Conservation (phyloP, 2,888 invertebrate species). For the Phoenoteleia sp. region DNA sequence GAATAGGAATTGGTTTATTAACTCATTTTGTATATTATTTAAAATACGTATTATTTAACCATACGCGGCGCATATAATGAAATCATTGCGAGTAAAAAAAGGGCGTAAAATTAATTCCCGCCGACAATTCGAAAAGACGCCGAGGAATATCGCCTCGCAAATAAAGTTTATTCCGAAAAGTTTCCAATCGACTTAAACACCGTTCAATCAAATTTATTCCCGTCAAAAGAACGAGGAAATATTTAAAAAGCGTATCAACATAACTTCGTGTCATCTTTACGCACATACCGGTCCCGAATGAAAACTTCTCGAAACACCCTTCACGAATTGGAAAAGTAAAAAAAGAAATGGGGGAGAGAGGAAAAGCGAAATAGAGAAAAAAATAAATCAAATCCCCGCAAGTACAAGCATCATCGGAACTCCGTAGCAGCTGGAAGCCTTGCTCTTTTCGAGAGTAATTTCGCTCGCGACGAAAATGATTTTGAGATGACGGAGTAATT, state of each 20-base stretch:
- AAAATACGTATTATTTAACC: background rate
- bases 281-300: slow-evolving; percentile 27
- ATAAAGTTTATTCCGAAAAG: slow-evolving; percentile 19
- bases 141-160: background rate
- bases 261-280: slow-evolving; percentile 45
- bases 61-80: background rate
- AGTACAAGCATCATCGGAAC: slow-evolving; percentile 27
- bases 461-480: slow-evolving; percentile 36
- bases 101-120: slow-evolving; percentile 10
- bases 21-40: background rate
- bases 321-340: slow-evolving; percentile 18
- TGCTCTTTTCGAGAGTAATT: slow-evolving; percentile 3
- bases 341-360: background rate
- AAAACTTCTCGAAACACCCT: slow-evolving; percentile 36
- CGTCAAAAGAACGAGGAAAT: slow-evolving; percentile 38
- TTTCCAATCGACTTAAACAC: slow-evolving; percentile 47
- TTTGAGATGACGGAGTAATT: slow-evolving; percentile 50
- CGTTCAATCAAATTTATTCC: slow-evolving; percentile 58
- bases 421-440: slow-evolving; percentile 21
- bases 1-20: background rate
- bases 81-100: background rate
- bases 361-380: slow-evolving; percentile 11
- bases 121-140: background rate
- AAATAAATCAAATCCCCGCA: slow-evolving; percentile 30
- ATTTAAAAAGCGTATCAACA: slow-evolving; percentile 58